These are phyloP conservation scores for Myotis yumanensis DNA, from an alignment of 2,113 vertebrate species.

Conservation along the genomic window DNA sequence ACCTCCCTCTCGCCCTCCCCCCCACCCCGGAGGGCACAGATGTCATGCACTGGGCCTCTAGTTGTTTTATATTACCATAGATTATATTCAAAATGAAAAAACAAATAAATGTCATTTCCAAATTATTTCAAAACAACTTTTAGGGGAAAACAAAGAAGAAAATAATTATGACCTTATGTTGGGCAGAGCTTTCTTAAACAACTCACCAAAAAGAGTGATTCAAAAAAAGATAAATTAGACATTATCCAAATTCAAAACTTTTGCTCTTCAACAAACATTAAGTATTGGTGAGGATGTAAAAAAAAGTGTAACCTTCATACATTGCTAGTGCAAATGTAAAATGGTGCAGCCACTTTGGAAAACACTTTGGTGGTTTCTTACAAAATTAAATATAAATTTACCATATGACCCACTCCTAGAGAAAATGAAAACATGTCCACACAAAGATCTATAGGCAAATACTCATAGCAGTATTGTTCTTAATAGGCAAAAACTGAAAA, in stretches of 20 bases:
- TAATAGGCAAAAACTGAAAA: background rate
- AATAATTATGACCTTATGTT: background rate
- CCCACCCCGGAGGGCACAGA: accelerated
- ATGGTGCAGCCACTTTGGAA: background rate
- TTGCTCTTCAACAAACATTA: background rate
- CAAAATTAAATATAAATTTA: background rate
- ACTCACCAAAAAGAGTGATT: background rate
- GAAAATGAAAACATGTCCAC: background rate
- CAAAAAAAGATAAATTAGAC: background rate
- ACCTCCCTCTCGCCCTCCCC: too few relatives aligned
- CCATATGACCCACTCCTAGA: background rate
- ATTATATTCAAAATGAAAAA: background rate
- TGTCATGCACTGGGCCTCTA: background rate
- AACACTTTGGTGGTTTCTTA: background rate
- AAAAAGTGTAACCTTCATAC: background rate
- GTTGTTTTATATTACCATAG: background rate
- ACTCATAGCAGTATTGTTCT: background rate
- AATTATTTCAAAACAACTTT: slow-evolving; percentile 4
- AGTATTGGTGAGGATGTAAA: background rate
- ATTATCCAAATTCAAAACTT: slow-evolving; percentile 29
- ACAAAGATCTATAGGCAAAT: background rate
- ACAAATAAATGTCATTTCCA: background rate
- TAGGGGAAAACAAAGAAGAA: background rate
- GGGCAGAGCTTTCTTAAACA: slow-evolving; percentile 28
- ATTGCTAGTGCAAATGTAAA: background rate